A percentile compares a stretch with the other conserved stretches of the same genome.
Evolutionary conservation across 2,797 vertebrate genomes (phyloP).

Genomic region (Pterois miles): DNA sequence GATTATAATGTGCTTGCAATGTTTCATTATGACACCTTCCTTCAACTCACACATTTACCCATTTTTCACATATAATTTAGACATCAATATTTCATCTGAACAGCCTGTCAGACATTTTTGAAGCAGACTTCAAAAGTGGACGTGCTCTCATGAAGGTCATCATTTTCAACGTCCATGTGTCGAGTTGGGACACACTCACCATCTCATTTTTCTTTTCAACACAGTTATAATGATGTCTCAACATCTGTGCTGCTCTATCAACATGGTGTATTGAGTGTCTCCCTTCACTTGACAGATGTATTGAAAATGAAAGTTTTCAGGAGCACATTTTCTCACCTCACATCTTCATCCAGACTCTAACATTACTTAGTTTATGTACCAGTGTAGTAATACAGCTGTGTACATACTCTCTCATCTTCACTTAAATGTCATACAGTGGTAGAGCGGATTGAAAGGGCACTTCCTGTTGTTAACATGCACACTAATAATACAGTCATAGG

Average conservation of each 20-base stretch:
- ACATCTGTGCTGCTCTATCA: not conserved
- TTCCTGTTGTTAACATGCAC: slow-evolving; percentile 6
- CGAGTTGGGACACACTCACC: not conserved
- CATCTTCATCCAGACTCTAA: slow-evolving; percentile 27
- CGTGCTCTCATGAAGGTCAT: slow-evolving; percentile 15
- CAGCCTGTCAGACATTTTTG: slow-evolving; percentile 65
- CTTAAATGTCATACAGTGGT: slow-evolving; percentile 14
- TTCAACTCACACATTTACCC: slow-evolving; percentile 15
- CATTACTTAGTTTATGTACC: slow-evolving; percentile 29
- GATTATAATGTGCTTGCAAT: slow-evolving; percentile 27
- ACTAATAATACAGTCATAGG: not conserved
- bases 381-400: slow-evolving; percentile 29
- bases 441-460: slow-evolving; percentile 53
- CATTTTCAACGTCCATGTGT: slow-evolving; percentile 34
- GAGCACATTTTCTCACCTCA: slow-evolving; percentile 8
- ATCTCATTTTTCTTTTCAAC: not conserved
- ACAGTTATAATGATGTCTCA: not conserved
- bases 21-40: slow-evolving; percentile 28
- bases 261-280: slow-evolving; percentile 4
- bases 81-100: slow-evolving; percentile 48
- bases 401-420: slow-evolving; percentile 40
- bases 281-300: slow-evolving; percentile 3
- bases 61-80: slow-evolving; percentile 41
- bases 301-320: slow-evolving; percentile 39
- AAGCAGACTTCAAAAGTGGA: slow-evolving; percentile 74